phyloP scores from a whole-genome alignment of 2,113 vertebrate species.

The Anas platyrhynchos region DNA sequence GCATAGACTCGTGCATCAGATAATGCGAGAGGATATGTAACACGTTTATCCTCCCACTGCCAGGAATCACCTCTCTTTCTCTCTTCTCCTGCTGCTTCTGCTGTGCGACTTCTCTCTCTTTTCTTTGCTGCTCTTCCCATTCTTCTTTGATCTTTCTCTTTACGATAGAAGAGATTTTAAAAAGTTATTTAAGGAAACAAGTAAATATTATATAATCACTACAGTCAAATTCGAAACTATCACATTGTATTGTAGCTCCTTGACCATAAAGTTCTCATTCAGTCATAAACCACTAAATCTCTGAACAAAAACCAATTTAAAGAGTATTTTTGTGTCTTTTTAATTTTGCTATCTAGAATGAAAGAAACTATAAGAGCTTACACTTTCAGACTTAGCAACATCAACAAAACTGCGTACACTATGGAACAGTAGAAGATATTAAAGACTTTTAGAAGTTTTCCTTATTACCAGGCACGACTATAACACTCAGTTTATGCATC shows the following conservation, averaged over 20 bases:
- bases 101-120: slow-evolving; percentile 85
- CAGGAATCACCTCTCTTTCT: slow-evolving; percentile 95
- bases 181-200: not conserved
- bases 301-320: not conserved
- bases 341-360: not conserved
- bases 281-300: not conserved
- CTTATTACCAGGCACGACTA: not conserved
- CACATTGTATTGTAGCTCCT: not conserved
- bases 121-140: slow-evolving; percentile 93
- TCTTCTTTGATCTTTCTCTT: slow-evolving; percentile 93
- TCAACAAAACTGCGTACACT: not conserved
- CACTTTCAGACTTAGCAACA: not conserved
- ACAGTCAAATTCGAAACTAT: not conserved
- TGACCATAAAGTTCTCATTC: not conserved
- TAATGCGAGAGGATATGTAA: slow-evolving; percentile 82
- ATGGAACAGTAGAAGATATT: not conserved
- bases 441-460: not conserved
- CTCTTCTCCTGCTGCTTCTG: slow-evolving; percentile 89
- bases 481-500: not conserved
- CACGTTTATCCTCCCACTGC: slow-evolving; percentile 85
- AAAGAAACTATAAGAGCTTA: not conserved
- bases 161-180: not conserved
- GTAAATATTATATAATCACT: not conserved
- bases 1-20: not conserved
- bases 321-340: not conserved